phyloP scores from a whole-genome alignment of 2,888 invertebrate genomes.

The Melikaiella ostensackeni region DNA sequence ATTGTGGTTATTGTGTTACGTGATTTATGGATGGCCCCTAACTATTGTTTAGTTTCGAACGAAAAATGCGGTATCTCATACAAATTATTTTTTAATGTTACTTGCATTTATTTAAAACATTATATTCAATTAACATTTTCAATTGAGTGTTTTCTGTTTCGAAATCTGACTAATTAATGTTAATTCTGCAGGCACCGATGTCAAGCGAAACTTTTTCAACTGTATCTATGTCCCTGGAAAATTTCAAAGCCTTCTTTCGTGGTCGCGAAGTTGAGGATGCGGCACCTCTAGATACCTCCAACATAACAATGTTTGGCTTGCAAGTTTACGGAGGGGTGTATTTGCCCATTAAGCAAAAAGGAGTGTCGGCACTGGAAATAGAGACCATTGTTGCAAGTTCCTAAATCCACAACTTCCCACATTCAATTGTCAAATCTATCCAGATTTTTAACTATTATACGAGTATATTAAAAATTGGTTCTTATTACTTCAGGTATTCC shows the following conservation, averaged over 20 bases:
- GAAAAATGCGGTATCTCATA: too few relatives aligned
- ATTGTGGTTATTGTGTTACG: too few relatives aligned
- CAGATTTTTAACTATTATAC: background rate
- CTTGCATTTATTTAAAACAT: too few relatives aligned
- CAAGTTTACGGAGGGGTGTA: slow-evolving; percentile 85
- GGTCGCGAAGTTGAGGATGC: slow-evolving; percentile 80
- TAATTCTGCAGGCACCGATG: slow-evolving; percentile 77
- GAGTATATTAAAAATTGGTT: too few relatives aligned
- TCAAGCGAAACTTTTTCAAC: slow-evolving; percentile 78
- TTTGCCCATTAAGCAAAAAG: slow-evolving; percentile 81
- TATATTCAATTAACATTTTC: too few relatives aligned
- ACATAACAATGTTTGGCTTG: slow-evolving; percentile 82
- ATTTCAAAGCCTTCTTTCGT: slow-evolving; percentile 82
- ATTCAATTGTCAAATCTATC: background rate
- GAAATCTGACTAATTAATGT: background rate
- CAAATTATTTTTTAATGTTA: too few relatives aligned
- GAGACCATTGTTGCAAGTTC: slow-evolving; percentile 79
- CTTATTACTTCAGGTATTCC: background rate
- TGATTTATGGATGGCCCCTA: too few relatives aligned
- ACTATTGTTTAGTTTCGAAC: too few relatives aligned
- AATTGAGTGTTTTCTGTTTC: background rate
- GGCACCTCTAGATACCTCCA: slow-evolving; percentile 80
- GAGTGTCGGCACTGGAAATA: slow-evolving; percentile 82
- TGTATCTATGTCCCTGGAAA: slow-evolving; percentile 79
- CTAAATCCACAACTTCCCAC: slow-evolving; percentile 4